Conservation (phyloP, 2,113 vertebrate genomes). For the Dicentrarchus labrax region DNA sequence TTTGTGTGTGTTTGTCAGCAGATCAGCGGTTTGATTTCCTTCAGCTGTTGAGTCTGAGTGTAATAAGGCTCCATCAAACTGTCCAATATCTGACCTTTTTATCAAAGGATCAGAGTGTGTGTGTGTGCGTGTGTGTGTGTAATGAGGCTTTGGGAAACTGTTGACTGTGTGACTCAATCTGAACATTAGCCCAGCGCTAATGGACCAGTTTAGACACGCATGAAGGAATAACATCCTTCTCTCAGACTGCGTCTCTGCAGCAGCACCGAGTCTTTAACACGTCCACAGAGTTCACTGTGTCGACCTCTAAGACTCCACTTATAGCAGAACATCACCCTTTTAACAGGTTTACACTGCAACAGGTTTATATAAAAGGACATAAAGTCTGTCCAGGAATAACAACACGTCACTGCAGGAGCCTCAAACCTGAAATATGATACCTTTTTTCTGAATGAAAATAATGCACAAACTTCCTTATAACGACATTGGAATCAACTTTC, state of each 20-base stretch:
- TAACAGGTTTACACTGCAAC: not conserved
- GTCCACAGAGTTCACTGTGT: not conserved
- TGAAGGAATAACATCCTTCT: conserved; percentile 30
- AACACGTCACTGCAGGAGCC: not conserved
- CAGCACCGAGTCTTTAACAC: not conserved
- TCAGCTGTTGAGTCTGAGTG: conserved; percentile 46
- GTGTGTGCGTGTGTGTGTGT: conserved; percentile 43
- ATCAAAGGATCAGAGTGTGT: conserved; percentile 34
- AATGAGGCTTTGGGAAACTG: conserved; percentile 43
- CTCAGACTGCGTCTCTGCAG: not conserved
- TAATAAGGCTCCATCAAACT: conserved; percentile 43
- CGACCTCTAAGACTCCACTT: not conserved
- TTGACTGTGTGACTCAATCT: conserved; percentile 64
- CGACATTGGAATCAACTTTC: no score
- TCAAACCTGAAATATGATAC: no score
- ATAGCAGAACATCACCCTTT: accelerated
- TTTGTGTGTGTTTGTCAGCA: not conserved
- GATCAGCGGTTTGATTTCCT: conserved; percentile 21
- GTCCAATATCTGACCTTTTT: conserved; percentile 61
- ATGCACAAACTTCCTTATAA: no score
- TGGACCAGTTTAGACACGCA: conserved; percentile 60
- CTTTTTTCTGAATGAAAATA: no score
- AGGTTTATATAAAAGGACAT: not conserved
- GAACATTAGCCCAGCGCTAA: conserved; percentile 56
- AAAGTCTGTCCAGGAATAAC: not conserved